Conservation (phyloP, 2,888 invertebrate genomes). For the Macaria liturata region DNA sequence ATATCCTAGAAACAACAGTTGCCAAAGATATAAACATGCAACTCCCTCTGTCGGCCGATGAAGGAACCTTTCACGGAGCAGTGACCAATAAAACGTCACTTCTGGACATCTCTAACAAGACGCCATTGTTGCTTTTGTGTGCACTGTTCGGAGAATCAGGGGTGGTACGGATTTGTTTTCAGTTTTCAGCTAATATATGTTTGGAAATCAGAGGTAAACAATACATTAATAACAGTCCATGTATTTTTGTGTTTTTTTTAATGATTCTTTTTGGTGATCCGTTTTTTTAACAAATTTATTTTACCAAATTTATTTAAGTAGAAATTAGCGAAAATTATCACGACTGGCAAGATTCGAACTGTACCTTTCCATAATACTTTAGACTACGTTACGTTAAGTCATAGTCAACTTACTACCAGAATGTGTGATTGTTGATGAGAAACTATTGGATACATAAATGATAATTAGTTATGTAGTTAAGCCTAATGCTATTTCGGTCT, state of each 20-base stretch:
- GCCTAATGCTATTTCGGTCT: neutral
- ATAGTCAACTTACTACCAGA: neutral
- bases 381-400: neutral
- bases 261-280: no score
- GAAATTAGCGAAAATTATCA: no score
- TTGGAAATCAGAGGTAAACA: no score
- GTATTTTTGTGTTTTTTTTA: no score
- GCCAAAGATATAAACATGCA: slow-evolving; percentile 21
- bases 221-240: no score
- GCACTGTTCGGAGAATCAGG: slow-evolving; percentile 44
- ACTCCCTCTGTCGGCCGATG: slow-evolving; percentile 16
- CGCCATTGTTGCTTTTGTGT: slow-evolving; percentile 46
- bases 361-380: no score
- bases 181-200: no score
- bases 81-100: slow-evolving; percentile 26
- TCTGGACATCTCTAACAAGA: slow-evolving; percentile 49
- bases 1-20: slow-evolving; percentile 20
- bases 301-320: no score
- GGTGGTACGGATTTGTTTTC: slow-evolving; percentile 24
- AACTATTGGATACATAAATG: neutral
- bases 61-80: slow-evolving; percentile 20
- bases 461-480: neutral
- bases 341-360: no score
- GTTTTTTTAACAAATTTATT: no score
- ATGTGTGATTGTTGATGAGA: neutral